These are phyloP conservation scores for Plectrocnemia conspersa DNA, from an alignment of 1,140 invertebrate genomes.

Conservation along the genomic window DNA sequence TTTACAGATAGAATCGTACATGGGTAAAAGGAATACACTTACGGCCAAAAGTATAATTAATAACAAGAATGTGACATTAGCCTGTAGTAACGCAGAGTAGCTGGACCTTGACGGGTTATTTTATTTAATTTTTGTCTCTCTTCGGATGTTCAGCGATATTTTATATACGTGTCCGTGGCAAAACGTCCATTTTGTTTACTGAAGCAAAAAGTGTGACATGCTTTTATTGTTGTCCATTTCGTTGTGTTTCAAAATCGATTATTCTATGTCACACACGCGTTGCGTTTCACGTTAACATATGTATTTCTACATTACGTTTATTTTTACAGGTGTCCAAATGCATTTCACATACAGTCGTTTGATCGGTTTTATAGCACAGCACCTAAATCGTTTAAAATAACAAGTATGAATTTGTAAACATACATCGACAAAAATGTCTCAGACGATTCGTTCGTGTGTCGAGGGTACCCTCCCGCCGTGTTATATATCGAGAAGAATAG, in stretches of 20 bases:
- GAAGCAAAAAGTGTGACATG: background rate
- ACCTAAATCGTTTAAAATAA: background rate
- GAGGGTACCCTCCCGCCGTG: conserved; percentile 67
- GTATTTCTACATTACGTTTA: no score
- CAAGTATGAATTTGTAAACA: background rate
- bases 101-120: background rate
- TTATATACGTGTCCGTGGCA: background rate
- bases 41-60: conserved; percentile 12
- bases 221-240: background rate
- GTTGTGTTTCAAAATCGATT: background rate
- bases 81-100: no score
- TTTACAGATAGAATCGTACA: conserved; percentile 40
- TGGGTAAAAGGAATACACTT: no score
- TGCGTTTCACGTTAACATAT: background rate
- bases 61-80: conserved; percentile 18
- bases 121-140: background rate
- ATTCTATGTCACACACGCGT: background rate
- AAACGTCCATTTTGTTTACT: background rate
- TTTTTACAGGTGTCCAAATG: conserved; percentile 1
- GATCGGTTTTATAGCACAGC: background rate
- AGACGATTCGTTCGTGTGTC: conserved; percentile 43
- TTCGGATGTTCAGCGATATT: background rate
- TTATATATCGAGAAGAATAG: conserved; percentile 62
- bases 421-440: conserved; percentile 39
- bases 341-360: background rate